Evolutionary conservation across 2,113 vertebrate species (phyloP).

Genomic region (Petaurus breviceps): DNA sequence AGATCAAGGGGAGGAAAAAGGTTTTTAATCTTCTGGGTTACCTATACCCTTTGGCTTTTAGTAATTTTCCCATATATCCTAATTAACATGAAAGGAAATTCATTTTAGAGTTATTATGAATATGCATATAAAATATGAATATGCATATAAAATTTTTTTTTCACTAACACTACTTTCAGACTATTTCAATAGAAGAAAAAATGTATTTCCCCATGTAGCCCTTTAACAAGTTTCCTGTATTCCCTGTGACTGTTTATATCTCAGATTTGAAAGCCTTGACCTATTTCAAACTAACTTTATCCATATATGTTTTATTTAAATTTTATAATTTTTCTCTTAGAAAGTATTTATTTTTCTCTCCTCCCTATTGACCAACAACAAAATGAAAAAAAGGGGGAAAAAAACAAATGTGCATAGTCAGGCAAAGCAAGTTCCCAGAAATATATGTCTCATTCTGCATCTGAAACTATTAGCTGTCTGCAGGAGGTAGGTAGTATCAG

Average conservation of each 20-base stretch:
- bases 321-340: not conserved
- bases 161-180: not conserved
- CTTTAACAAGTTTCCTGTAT: not conserved
- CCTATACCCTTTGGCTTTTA: not conserved
- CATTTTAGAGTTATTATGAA: not conserved
- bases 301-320: not conserved
- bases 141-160: not conserved
- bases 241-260: not conserved
- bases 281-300: not conserved
- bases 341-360: not conserved
- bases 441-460: not conserved
- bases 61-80: not conserved
- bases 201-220: not conserved
- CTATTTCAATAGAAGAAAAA: not conserved
- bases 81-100: not conserved
- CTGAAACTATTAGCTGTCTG: not conserved
- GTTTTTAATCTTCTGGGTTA: not conserved
- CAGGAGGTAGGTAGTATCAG: not conserved
- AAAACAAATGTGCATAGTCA: not conserved
- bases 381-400: not conserved
- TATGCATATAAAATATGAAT: not conserved
- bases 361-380: not conserved
- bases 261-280: not conserved
- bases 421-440: not conserved
- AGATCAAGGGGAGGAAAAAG: not conserved